A percentile compares a stretch with the other conserved stretches of the same genome.
phyloP scores from a whole-genome alignment of 2,888 invertebrate genomes.

The Rhorus exstirpatorius region DNA sequence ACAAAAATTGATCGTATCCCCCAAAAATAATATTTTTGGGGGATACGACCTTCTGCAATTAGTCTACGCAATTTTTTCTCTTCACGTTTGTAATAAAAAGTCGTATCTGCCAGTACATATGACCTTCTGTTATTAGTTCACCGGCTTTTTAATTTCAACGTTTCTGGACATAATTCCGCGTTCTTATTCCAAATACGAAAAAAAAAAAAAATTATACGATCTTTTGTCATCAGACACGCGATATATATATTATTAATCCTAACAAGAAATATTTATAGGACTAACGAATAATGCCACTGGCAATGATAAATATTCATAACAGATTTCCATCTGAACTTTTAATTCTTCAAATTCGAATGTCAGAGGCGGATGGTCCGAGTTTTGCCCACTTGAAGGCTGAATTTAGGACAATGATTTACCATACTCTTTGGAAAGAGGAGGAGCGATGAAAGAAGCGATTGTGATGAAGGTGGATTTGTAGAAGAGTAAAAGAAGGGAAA shows the following conservation, averaged over 20 bases:
- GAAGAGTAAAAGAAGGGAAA: conserved; percentile 8
- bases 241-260: conserved; percentile 2
- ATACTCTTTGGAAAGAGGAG: conserved; percentile 15
- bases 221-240: too few species aligned
- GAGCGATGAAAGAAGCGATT: conserved; percentile 11
- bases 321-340: conserved; percentile 40
- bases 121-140: too few species aligned
- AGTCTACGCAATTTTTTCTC: too few species aligned
- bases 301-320: conserved; percentile 55
- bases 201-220: too few species aligned
- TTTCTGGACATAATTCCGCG: too few species aligned
- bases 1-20: too few species aligned
- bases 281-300: conserved; percentile 29
- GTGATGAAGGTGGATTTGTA: conserved; percentile 26
- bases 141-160: too few species aligned
- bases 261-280: conserved; percentile 37
- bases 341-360: conserved; percentile 43
- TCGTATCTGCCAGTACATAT: too few species aligned
- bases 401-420: conserved; percentile 49
- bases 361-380: conserved; percentile 5
- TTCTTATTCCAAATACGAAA: too few species aligned
- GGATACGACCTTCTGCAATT: too few species aligned
- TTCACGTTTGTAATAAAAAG: too few species aligned
- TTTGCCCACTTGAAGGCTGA: conserved; percentile 21
- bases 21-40: too few species aligned